phyloP scores from a whole-genome alignment of 2,113 vertebrate genomes.

The Phoenicopterus ruber region DNA sequence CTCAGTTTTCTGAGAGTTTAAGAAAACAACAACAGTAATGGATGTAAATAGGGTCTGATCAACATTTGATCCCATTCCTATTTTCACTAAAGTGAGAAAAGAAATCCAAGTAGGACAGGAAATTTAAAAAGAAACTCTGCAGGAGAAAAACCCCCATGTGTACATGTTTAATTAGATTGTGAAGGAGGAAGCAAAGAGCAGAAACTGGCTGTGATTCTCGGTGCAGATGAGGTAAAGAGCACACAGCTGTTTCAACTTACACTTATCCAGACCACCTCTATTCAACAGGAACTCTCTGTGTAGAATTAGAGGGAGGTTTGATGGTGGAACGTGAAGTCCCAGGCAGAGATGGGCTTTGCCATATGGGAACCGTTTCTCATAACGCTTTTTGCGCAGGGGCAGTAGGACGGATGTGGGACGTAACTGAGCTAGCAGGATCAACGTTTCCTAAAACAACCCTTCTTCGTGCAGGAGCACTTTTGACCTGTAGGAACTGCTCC shows the following conservation, averaged over 20 bases:
- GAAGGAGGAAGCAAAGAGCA: neutral
- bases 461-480: neutral
- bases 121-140: neutral
- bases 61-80: neutral
- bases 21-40: neutral
- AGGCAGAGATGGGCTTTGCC: neutral
- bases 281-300: neutral
- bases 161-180: neutral
- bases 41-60: neutral
- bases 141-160: neutral
- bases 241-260: neutral
- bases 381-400: neutral
- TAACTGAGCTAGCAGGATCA: neutral
- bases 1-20: neutral
- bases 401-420: neutral
- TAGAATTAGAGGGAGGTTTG: neutral
- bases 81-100: neutral
- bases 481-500: neutral
- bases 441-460: neutral
- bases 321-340: neutral
- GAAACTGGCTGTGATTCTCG: neutral
- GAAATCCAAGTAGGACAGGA: neutral
- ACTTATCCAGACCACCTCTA: neutral
- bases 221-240: neutral
- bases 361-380: neutral